These are phyloP conservation scores for Cydia pomonella DNA, from an alignment of 1,140 invertebrate genomes.

Conservation along the genomic window DNA sequence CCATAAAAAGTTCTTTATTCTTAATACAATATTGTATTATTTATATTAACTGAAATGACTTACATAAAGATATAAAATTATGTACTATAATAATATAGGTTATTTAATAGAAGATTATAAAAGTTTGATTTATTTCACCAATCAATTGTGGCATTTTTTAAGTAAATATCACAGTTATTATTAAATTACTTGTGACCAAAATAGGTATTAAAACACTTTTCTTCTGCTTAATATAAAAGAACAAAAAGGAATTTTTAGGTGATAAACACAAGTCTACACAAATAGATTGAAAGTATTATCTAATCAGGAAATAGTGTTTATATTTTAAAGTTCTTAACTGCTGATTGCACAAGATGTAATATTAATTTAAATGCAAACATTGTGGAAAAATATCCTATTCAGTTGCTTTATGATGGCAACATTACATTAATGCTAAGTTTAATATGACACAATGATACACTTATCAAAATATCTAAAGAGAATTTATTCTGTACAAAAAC, in stretches of 20 bases:
- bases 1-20: slow-evolving; percentile 57
- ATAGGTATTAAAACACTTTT: slow-evolving; percentile 62
- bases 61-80: slow-evolving; percentile 56
- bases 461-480: slow-evolving; percentile 65
- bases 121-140: slow-evolving; percentile 71
- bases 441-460: slow-evolving; percentile 53
- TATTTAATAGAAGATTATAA: slow-evolving; percentile 58
- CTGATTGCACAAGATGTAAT: slow-evolving; percentile 53
- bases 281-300: slow-evolving; percentile 41
- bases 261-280: slow-evolving; percentile 47
- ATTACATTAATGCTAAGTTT: slow-evolving; percentile 39
- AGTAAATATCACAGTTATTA: slow-evolving; percentile 80
- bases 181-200: slow-evolving; percentile 75
- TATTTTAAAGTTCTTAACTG: slow-evolving; percentile 39
- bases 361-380: slow-evolving; percentile 31
- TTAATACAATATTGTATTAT: slow-evolving; percentile 54
- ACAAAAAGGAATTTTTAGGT: slow-evolving; percentile 56
- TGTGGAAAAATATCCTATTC: slow-evolving; percentile 8
- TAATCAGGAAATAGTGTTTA: slow-evolving; percentile 34
- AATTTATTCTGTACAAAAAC: slow-evolving; percentile 79
- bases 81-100: slow-evolving; percentile 52
- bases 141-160: slow-evolving; percentile 66
- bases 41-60: slow-evolving; percentile 50
- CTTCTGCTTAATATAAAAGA: slow-evolving; percentile 48
- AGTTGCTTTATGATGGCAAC: slow-evolving; percentile 28